Percentiles rank a stretch among this genome's conserved stretches.
Evolutionary conservation across 2,888 invertebrate species (phyloP).

Genomic region (Gortyna flavago): DNA sequence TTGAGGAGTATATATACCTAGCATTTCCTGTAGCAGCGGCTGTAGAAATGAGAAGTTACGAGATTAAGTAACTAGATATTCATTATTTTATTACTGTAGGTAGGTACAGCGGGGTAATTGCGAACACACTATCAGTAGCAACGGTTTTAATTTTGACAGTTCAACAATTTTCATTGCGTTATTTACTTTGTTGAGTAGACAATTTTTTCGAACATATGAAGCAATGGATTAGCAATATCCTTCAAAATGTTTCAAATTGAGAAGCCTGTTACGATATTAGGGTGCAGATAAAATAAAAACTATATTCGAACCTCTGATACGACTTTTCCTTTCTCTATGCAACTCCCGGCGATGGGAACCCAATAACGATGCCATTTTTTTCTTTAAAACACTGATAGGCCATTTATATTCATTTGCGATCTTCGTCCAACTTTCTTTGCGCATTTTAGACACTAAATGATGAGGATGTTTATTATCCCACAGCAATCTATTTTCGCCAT

Average conservation of each 20-base stretch:
- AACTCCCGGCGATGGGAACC: slow-evolving; percentile 19
- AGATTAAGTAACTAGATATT: not conserved
- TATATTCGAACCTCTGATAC: slow-evolving; percentile 9
- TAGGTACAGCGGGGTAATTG: not conserved
- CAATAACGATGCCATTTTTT: slow-evolving; percentile 28
- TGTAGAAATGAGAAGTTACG: not conserved
- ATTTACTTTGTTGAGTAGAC: too few relatives aligned
- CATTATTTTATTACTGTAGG: not conserved
- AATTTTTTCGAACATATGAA: too few relatives aligned
- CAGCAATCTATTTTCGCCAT: slow-evolving; percentile 14
- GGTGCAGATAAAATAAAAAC: not conserved
- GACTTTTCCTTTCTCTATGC: slow-evolving; percentile 11
- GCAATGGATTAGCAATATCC: too few relatives aligned
- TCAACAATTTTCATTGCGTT: too few relatives aligned
- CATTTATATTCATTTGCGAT: slow-evolving; percentile 15
- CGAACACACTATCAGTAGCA: too few relatives aligned
- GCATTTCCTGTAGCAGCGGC: slow-evolving; percentile 19
- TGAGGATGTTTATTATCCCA: slow-evolving; percentile 23
- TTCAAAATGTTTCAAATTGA: too few relatives aligned
- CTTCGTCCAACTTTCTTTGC: slow-evolving; percentile 22
- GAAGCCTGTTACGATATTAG: too few relatives aligned
- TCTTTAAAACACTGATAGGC: slow-evolving; percentile 21
- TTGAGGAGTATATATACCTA: not conserved
- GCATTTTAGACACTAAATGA: not conserved
- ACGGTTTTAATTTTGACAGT: too few relatives aligned